Base-by-base conservation (phyloP, 37 sponge, comb jelly and placozoan species). In the Hexactinellida sp. region DNA sequence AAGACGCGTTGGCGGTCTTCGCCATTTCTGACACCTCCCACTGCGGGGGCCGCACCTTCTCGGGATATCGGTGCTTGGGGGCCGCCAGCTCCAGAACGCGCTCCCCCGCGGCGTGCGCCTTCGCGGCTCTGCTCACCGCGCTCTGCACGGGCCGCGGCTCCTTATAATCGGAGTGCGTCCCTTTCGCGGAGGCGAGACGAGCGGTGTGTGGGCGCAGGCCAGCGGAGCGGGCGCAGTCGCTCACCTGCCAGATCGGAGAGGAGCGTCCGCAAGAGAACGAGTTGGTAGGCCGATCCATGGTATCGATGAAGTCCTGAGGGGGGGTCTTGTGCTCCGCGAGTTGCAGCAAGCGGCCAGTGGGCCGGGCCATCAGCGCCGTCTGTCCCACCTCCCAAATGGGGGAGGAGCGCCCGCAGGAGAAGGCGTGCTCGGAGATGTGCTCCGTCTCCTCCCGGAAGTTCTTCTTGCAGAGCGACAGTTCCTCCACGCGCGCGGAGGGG, bases 321-420 rank as follows among this genome's bases (percentile, higher is more conserved):
- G 87, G 82, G 82, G 86, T 89, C 87, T 93, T 91, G 83, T 89
- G 94, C 1, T 55, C 36, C 1, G 94, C 86, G 24, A 93, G 87
- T 1, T 39, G 21, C 5, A 13, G 10, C 24, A 91, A 82, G 30
- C 91, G 82, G 38, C 86, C 38, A 39, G 90, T 54, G 38, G 89
- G 51, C 3, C 16, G 21, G 0, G 92, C 89, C 0, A 36, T 84
- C 84, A 84, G 39, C 0, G 92, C 87, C 38, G 55, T 37, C 0
- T 30, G n/a, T 16, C 38, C 28, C 0, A 91, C 89, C 24, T 52
- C 24, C 94, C 94, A 93, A 36, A 93, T 89, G 34, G 39, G 55
- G 13, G 94, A 93, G 1, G 82, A 41, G 24, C 94, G 85, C 0
- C 94, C 94, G 87, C 94, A 94, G 55, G 92, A 87, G 86, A 89